Evolutionary conservation across 2,888 invertebrate genomes (phyloP), one percentile per base, ranked within the genome.

Genomic region (Drosophila fungiperda): DNA sequence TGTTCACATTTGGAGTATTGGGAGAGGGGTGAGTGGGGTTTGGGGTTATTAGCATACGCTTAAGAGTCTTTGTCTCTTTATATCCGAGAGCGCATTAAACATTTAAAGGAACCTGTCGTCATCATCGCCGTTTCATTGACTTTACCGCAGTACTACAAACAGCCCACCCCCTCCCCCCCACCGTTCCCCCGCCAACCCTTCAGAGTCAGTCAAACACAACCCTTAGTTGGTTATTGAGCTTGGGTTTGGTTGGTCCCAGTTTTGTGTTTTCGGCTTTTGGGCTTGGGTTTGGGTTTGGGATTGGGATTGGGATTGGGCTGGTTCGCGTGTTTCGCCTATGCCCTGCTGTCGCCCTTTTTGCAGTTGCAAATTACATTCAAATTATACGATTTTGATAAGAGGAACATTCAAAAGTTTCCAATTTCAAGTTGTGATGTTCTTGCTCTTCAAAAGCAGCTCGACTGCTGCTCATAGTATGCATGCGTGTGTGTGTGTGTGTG

Each of bases 351-450:
- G 75, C 74, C 80, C 78, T 76, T 74, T 79, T 79, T 87, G 78
- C 83, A 89, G 83, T 83, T 90, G 87, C 88, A 92, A 92, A 92
- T 92, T 92, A 91, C 91, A 92, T 92, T 92, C 92, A 92, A 92
- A 92, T 92, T 92, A 91, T 91, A 92, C 83, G 91, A 92, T 92
- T 92, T 92, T 88, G 87, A 91, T 90, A 90, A 92, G 92, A 92
- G 92, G 85, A 87, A 89, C 91, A 91, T 86, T 91, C 83, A 89
- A 90, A 92, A 92, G 92, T 92, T 92, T 92, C 92, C 91, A 91
- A 92, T 92, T 92, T 92, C 92, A 89, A 89, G 89, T 91, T 89
- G 82, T 78, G 54, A 54, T 23, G 54, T 20, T 35, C 15, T 53
- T 17, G 73, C 87, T 78, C 83, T 87, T 82, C 82, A 82, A 85